These are phyloP conservation scores for Drosophila pandora DNA, from an alignment of 1,140 invertebrate genomes.

Conservation along the genomic window DNA sequence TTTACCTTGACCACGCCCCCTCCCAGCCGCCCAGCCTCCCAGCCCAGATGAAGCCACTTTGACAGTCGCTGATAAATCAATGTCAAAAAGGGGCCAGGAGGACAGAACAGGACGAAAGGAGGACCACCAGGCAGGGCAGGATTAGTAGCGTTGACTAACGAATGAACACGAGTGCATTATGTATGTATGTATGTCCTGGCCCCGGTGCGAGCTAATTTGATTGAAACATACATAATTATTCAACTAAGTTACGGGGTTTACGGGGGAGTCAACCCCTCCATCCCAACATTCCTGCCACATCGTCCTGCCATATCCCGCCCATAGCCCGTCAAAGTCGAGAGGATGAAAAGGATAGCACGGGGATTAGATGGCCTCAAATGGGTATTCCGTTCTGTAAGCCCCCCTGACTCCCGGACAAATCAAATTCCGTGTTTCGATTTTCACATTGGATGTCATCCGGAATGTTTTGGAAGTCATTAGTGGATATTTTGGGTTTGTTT, in stretches of 20 bases:
- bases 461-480: not conserved
- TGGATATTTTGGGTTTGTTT: no score
- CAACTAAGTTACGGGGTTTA: conserved; percentile 12
- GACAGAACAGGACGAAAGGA: not conserved
- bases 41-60: conserved; percentile 28
- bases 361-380: not conserved
- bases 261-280: no score
- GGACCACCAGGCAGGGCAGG: not conserved
- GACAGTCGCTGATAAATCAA: conserved; percentile 67
- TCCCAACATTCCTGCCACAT: no score
- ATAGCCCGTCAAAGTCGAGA: not conserved
- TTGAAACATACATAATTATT: conserved; percentile 45
- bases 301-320: no score
- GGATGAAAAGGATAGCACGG: conserved; percentile 5
- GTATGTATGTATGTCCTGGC: conserved; percentile 6
- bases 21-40: no score
- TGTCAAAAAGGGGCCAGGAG: conserved; percentile 42
- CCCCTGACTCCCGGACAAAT: not conserved
- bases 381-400: not conserved
- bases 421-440: not conserved
- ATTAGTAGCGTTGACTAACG: conserved; percentile 26
- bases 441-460: not conserved
- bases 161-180: conserved; percentile 33
- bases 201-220: conserved; percentile 33
- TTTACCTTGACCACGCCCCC: conserved; percentile 44